A percentile compares a stretch with the other conserved stretches of the same genome.
These are phyloP conservation scores for Crax fasciolata DNA, from an alignment of 2,797 vertebrate species.

Conservation along the genomic window DNA sequence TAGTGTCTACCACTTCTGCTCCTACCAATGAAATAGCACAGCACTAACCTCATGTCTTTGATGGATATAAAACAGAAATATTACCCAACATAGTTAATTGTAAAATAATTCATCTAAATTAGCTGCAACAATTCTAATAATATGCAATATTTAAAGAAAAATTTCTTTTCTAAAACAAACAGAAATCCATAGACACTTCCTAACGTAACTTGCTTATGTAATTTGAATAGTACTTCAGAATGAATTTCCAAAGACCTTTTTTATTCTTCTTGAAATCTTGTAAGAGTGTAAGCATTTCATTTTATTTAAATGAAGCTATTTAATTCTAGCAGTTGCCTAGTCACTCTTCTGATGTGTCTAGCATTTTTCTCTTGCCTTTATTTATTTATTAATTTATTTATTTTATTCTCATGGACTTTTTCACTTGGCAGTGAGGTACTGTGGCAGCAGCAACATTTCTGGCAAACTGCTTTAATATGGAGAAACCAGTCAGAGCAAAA, in stretches of 20 bases:
- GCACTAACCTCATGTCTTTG: background rate
- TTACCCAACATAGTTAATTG: background rate
- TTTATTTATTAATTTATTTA: background rate
- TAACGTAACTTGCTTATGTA: background rate
- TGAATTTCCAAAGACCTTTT: background rate
- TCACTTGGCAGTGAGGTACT: constrained; percentile 39
- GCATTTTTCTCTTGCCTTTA: background rate
- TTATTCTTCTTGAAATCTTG: background rate
- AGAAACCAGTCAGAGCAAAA: constrained; percentile 50
- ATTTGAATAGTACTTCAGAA: background rate
- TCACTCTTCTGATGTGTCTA: background rate
- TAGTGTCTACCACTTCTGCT: background rate
- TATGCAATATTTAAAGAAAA: background rate
- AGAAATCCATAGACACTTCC: background rate
- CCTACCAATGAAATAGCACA: background rate
- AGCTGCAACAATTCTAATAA: background rate
- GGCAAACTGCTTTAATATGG: constrained; percentile 46
- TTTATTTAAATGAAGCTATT: background rate
- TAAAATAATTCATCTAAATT: background rate
- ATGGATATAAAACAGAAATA: background rate
- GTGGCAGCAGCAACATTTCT: constrained; percentile 50
- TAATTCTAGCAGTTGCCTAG: background rate
- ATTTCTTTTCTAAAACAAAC: background rate
- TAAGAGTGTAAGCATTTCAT: background rate
- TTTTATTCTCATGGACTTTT: constrained; percentile 19